Evolutionary conservation across 2,113 vertebrate species (phyloP).

Genomic region (Prochilodus magdalenae): DNA sequence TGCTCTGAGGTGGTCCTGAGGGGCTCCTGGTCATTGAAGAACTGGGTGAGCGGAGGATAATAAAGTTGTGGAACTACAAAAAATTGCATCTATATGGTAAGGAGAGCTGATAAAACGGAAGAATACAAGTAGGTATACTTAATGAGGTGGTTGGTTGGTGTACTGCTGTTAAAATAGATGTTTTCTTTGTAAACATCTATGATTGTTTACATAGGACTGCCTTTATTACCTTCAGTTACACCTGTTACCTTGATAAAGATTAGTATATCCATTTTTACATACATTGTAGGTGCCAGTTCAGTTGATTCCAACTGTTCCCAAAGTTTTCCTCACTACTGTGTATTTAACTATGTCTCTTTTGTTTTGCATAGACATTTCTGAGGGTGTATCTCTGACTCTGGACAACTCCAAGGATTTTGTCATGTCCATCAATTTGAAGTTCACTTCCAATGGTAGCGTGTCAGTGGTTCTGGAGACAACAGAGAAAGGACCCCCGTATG

Average conservation of each 20-base stretch:
- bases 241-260: not conserved
- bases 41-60: too few species aligned
- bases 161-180: too few species aligned
- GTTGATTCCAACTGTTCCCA: not conserved
- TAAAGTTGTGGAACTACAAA: too few species aligned
- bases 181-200: too few species aligned
- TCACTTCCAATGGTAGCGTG: constrained; percentile 82
- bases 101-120: too few species aligned
- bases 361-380: constrained; percentile 74
- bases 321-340: not conserved
- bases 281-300: not conserved
- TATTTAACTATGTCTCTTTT: constrained; percentile 15
- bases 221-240: too few species aligned
- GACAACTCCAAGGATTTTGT: constrained; percentile 86
- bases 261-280: not conserved
- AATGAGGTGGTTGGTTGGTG: too few species aligned
- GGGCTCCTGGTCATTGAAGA: too few species aligned
- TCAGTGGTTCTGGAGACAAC: constrained; percentile 87
- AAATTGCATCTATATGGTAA: too few species aligned
- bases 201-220: too few species aligned
- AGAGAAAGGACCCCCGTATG: constrained; percentile 82
- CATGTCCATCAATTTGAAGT: constrained; percentile 85
- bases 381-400: constrained; percentile 82
- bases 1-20: too few species aligned
- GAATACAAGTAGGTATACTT: too few species aligned